phyloP scores from a whole-genome alignment of 2,113 vertebrate genomes.

The Grus americana region DNA sequence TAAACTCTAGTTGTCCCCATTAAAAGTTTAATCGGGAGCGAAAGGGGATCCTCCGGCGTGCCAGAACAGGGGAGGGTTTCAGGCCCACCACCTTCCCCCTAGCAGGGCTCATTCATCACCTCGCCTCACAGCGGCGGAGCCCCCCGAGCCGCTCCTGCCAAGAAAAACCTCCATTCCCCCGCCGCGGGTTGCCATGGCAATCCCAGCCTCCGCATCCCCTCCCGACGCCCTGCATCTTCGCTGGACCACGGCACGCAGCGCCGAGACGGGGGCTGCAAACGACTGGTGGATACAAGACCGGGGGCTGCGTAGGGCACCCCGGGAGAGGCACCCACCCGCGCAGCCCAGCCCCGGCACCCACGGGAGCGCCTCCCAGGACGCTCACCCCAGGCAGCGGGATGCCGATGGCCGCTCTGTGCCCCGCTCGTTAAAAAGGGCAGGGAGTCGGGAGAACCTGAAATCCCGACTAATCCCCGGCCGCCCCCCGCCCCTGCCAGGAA shows the following conservation, averaged over 20 bases:
- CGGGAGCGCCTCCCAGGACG: fast-evolving
- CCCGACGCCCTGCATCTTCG: conserved; percentile 74
- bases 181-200: conserved; percentile 84
- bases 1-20: not conserved
- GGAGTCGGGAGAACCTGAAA: not conserved
- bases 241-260: conserved; percentile 60
- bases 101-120: conserved; percentile 35
- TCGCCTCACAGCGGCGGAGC: not conserved
- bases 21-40: not conserved
- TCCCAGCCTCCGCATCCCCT: conserved; percentile 76
- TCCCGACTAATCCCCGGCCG: not conserved
- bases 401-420: not conserved
- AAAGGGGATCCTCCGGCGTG: not conserved
- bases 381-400: not conserved
- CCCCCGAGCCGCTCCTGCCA: conserved; percentile 27
- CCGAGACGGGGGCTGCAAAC: fast-evolving
- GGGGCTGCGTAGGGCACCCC: fast-evolving
- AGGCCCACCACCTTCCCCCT: conserved; percentile 21
- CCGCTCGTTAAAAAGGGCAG: not conserved
- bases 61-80: not conserved
- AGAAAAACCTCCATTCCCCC: conserved; percentile 76
- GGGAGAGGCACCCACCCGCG: not conserved
- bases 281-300: fast-evolving
- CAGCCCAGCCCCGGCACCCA: not conserved
- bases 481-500: not conserved